Base-by-base conservation (phyloP, 2,888 invertebrate species). In the Bellardia pandia region DNA sequence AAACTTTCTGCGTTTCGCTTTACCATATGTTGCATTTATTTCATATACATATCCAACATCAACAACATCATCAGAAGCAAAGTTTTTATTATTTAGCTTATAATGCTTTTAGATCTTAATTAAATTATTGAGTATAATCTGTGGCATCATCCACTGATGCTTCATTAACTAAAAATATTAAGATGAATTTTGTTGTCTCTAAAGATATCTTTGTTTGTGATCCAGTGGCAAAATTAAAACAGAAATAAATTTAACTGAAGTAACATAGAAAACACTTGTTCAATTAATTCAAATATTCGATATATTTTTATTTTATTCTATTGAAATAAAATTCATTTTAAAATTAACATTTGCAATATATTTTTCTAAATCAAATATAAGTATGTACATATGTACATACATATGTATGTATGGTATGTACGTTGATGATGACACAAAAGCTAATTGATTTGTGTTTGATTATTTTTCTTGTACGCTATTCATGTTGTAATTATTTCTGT, bases 151-250 rank as follows among this genome's bases (percentile, higher is more conserved):
- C 53, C n/a, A 56, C n/a, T 3, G 66, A 77, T 62, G 37, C 68
- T 81, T 75, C 64, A 79, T 83, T 78, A 37, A 74, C 53, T 69
- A 75, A 64, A 83, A 79, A 83, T 81, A 71, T 5, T 53, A 14
- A 40, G 11, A 64, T 64, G 48, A 78, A 53, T 75, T 62, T 56
- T 51, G 14, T 69, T 9, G 8, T 53, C 9, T 37, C 33, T 62
- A 45, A 42, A 77, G 37, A 76, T 42, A 42, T 42, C 42, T 3
- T 74, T 48, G 16, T 64, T 53, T 64, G 13, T 72, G 76, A 11
- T 86, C 86, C 84, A 86, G 86, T 81, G 56, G 13, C 84, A 84
- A 66, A 81, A 72, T 76, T 85, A 16, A 81, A 71, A 75, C 6
- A 42, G 14, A 8, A 53, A 13, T 7, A 45, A 69, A 33, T 48